Base-by-base conservation (phyloP, 2,113 vertebrate species). In the Sander lucioperca region DNA sequence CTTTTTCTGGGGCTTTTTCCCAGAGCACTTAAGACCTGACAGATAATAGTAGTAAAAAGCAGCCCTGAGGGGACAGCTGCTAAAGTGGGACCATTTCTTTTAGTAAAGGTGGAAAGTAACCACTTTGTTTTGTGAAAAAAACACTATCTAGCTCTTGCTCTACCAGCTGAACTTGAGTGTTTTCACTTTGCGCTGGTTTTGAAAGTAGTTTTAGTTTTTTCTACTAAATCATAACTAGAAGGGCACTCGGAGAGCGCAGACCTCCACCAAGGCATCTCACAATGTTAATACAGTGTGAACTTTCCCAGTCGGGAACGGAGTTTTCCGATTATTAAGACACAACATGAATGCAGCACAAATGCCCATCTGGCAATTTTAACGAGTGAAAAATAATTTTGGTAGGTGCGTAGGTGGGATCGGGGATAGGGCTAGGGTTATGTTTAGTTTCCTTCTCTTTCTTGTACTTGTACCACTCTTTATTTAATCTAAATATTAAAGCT, bases 11-110 rank as follows among this genome's bases (percentile, higher is more conserved):
- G 68, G 27, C 64, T 84, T 78, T 73, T 61, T 88, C 80, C 78
- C 25, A 74, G 54, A 86, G 88, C 82, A 84, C 89, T 91, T 88
- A 83, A 59, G 77, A 79, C 39, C 70, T 84, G 80, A 80, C 80
- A 59, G 80, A 82, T 90, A 83, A 83, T 78, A 61, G 75, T 33
- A 58, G 15, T 80, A 71, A 81, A 74, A 84, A 81, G 74, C 54
- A 86, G 50, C 77, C 91, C 78, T 27, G 33, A 39, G 69, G 88
- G 77, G 50, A 74, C 61, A 30, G 50, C 14, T 33, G 23, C 27
- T 74, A 25, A 77, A 89, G 62, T 74, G 71, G 74, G 64, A 64
- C 27, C n/a, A 54, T 78, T 85, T 78, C 39, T 80, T 77, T 59
- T 23, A 12, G n/a, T 61, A 36, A 73, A 75, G 61, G 74, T 73